These are phyloP conservation scores for Junco hyemalis DNA, from an alignment of 2,113 vertebrate genomes.

Conservation along the genomic window DNA sequence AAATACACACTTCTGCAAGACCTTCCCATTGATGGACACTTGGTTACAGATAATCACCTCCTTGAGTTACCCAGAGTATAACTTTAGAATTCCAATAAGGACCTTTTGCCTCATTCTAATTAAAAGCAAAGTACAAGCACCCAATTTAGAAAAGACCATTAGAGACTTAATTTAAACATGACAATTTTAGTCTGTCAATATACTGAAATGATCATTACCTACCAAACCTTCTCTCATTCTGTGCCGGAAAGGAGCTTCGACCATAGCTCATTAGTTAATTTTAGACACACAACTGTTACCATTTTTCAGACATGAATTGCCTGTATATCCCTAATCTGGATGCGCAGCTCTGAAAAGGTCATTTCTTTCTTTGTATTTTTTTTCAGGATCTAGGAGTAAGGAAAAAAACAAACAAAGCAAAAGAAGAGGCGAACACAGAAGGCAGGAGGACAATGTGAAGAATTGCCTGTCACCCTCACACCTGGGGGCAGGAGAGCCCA, in stretches of 20 bases:
- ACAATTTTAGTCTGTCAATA: background rate
- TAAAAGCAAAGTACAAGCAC: background rate
- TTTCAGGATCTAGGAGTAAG: background rate
- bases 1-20: background rate
- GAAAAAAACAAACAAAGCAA: background rate
- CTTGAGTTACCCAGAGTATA: background rate
- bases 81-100: background rate
- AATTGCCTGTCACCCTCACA: background rate
- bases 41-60: background rate
- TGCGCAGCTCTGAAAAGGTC: background rate
- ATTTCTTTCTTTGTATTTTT: background rate
- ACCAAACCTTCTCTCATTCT: background rate
- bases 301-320: background rate
- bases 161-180: background rate
- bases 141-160: background rate
- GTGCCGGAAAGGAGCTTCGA: background rate
- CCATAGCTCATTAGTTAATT: background rate
- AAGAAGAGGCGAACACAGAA: background rate
- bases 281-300: background rate
- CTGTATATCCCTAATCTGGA: background rate
- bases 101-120: background rate
- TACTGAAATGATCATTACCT: background rate
- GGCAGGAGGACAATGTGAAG: background rate
- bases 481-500: background rate
- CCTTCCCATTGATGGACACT: background rate